Percentiles rank a stretch among this genome's conserved stretches.
These are phyloP conservation scores for Stegastes partitus DNA, from an alignment of 2,113 vertebrate species.

Conservation along the genomic window DNA sequence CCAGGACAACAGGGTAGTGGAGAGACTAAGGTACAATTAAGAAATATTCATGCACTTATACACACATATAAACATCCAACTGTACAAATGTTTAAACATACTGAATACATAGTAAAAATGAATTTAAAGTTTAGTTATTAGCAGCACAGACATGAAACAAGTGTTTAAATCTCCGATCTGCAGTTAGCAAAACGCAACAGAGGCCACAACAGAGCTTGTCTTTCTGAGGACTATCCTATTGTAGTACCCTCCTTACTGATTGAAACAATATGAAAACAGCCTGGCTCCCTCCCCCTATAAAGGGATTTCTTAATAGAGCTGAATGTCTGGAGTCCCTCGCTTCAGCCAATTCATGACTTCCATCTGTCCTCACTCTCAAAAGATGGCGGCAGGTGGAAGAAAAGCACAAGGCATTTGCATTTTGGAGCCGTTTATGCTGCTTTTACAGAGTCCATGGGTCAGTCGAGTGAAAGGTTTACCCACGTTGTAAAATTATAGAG, in stretches of 20 bases:
- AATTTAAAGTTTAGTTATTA: neutral
- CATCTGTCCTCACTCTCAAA: conserved; percentile 77
- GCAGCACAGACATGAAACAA: neutral
- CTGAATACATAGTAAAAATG: neutral
- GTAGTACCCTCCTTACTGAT: conserved; percentile 33
- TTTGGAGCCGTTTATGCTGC: conserved; percentile 46
- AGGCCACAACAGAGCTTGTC: conserved; percentile 15
- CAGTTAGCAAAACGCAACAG: conserved; percentile 26
- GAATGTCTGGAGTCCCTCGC: conserved; percentile 65
- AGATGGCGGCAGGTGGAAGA: conserved; percentile 72
- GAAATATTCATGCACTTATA: conserved; percentile 64
- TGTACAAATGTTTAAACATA: conserved; percentile 3
- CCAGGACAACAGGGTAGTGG: conserved; percentile 78
- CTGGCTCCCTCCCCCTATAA: conserved; percentile 51
- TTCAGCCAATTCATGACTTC: conserved; percentile 79
- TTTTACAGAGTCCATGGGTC: conserved; percentile 45
- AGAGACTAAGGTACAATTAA: conserved; percentile 84
- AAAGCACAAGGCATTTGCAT: conserved; percentile 68
- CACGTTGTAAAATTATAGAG: conserved; percentile 17
- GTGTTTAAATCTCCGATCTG: neutral
- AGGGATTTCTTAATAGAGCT: conserved; percentile 74
- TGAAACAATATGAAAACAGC: conserved; percentile 69
- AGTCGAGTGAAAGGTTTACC: conserved; percentile 40
- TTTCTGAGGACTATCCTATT: conserved; percentile 33
- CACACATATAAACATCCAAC: conserved; percentile 69